Conservation (phyloP, 1,140 invertebrate species). For the Ylistrum balloti region DNA sequence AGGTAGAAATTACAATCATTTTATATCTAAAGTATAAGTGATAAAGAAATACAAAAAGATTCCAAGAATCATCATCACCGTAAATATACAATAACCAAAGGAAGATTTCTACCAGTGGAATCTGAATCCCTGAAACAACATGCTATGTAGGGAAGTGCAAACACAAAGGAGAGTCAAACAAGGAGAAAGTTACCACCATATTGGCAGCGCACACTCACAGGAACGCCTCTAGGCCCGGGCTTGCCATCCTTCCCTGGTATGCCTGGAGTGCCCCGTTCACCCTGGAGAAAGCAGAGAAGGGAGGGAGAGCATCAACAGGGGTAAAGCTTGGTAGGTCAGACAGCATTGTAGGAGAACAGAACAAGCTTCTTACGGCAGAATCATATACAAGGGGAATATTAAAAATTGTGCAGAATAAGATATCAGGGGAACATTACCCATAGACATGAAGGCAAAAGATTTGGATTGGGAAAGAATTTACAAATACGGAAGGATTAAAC, state of each 20-base stretch:
- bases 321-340: not conserved
- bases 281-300: conserved; percentile 38
- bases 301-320: conserved; percentile 6
- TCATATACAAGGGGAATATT: not conserved
- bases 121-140: not conserved
- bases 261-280: conserved; percentile 54
- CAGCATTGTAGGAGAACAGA: not conserved
- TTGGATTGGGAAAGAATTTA: not conserved
- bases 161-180: not conserved
- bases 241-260: conserved; percentile 57
- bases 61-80: too few relatives aligned
- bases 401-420: not conserved
- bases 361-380: not conserved
- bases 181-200: not conserved
- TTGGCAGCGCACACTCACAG: conserved; percentile 57
- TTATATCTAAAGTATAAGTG: not conserved
- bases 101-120: not conserved
- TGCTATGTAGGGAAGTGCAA: conserved; percentile 18
- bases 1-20: not conserved
- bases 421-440: conserved; percentile 8
- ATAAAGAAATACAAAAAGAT: too few relatives aligned
- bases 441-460: not conserved
- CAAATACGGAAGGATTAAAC: not conserved
- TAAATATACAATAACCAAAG: too few relatives aligned
- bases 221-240: conserved; percentile 60